Evolutionary conservation across 2,797 vertebrate genomes (phyloP).

Genomic region (Varecia variegata): DNA sequence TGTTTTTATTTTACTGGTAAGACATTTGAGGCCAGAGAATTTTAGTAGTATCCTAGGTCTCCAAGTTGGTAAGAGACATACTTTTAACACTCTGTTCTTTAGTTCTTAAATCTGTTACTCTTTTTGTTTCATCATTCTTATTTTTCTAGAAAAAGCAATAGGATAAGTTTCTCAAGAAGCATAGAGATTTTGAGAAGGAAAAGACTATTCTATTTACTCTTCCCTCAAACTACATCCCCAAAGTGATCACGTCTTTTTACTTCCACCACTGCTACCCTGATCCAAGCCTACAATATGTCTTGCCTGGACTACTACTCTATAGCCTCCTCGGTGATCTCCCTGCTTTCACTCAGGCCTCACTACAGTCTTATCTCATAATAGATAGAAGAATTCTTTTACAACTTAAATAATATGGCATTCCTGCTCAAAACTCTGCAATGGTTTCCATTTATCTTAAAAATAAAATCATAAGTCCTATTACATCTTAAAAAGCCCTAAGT

Average conservation of each 20-base stretch:
- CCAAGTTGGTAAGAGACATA: not conserved
- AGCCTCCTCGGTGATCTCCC: not conserved
- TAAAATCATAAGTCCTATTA: not conserved
- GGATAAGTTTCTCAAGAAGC: not conserved
- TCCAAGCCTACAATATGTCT: not conserved
- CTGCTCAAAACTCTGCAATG: not conserved
- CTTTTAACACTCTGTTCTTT: not conserved
- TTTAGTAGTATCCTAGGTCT: not conserved
- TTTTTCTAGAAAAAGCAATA: not conserved
- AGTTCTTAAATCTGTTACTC: constrained; percentile 20
- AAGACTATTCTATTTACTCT: not conserved
- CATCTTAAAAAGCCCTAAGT: not conserved
- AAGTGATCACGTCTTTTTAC: not conserved
- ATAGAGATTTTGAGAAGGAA: not conserved
- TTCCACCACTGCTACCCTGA: not conserved
- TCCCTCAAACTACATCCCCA: not conserved
- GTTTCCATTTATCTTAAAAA: constrained; percentile 38
- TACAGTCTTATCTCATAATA: not conserved
- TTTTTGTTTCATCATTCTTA: not conserved
- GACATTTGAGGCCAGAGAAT: not conserved
- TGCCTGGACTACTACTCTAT: not conserved
- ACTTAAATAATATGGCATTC: not conserved
- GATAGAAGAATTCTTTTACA: not conserved
- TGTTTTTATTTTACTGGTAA: constrained; percentile 42
- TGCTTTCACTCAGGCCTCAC: not conserved